These are phyloP conservation scores for Oenanthe oenanthe DNA, from an alignment of 2,113 vertebrate genomes.

Conservation along the genomic window DNA sequence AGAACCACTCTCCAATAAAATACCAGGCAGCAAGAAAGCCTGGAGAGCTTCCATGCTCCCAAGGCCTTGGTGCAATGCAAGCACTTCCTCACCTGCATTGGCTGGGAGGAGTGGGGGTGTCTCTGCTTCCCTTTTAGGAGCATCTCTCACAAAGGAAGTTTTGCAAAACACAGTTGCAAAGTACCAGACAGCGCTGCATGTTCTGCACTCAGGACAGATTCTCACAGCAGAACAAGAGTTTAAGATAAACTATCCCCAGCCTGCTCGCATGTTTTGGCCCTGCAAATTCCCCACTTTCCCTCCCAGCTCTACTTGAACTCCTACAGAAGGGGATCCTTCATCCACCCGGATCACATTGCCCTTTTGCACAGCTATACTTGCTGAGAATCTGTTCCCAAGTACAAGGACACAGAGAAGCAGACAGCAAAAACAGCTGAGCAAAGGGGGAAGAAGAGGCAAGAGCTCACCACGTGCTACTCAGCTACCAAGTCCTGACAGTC, in stretches of 20 bases:
- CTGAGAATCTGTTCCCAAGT: constrained; percentile 21
- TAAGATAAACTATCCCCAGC: neutral
- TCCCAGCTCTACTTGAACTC: constrained; percentile 15
- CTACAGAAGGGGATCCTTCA: constrained; percentile 14
- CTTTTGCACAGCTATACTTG: neutral
- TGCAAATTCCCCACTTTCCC: neutral
- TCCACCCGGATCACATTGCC: neutral
- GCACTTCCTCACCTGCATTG: constrained; percentile 4
- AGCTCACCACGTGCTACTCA: constrained; percentile 62
- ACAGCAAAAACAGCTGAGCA: constrained; percentile 63
- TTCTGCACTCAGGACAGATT: neutral
- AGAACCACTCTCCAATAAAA: constrained; percentile 36
- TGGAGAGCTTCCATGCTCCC: constrained; percentile 3
- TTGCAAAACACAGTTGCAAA: neutral
- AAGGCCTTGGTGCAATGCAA: neutral
- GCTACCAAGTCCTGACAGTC: constrained; percentile 33
- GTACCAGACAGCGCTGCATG: neutral
- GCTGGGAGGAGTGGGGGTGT: neutral
- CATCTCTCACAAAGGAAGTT: neutral
- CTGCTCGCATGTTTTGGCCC: neutral
- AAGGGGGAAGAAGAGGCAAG: constrained; percentile 59
- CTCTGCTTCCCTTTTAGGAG: neutral
- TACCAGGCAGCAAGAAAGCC: neutral
- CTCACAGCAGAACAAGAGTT: neutral
- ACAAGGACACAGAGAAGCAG: constrained; percentile 44